phyloP scores from a whole-genome alignment of 2,888 invertebrate species.

The Leptodirus hochenwartii region DNA sequence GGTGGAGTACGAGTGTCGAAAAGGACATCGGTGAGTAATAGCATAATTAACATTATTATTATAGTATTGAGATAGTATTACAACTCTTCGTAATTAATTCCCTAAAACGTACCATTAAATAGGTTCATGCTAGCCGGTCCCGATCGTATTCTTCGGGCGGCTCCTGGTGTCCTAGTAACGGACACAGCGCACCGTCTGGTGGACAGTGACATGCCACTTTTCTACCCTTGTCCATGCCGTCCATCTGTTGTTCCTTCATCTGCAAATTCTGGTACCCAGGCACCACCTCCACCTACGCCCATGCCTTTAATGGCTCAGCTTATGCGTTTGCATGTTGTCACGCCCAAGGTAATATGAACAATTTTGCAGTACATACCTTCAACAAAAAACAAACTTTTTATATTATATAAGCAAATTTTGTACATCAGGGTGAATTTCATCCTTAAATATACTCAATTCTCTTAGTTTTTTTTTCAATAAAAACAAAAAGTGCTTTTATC shows the following conservation, averaged over 20 bases:
- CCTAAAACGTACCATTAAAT: slow-evolving; percentile 7
- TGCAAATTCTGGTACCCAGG: too few species aligned
- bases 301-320: slow-evolving; percentile 55
- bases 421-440: too few species aligned
- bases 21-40: slow-evolving; percentile 52
- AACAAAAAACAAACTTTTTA: too few species aligned
- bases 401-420: too few species aligned
- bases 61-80: not conserved
- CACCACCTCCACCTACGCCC: slow-evolving; percentile 24
- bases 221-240: slow-evolving; percentile 73
- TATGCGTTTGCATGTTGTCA: slow-evolving; percentile 70
- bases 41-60: not conserved
- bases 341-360: slow-evolving; percentile 91
- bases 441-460: too few species aligned
- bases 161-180: slow-evolving; percentile 48
- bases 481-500: too few species aligned
- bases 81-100: not conserved
- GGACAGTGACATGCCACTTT: slow-evolving; percentile 74
- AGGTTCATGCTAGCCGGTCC: slow-evolving; percentile 80
- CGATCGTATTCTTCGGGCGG: slow-evolving; percentile 62
- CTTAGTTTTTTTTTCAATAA: too few species aligned
- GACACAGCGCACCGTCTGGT: slow-evolving; percentile 77
- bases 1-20: slow-evolving; percentile 89
- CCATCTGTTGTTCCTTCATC: too few species aligned
- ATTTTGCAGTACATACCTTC: too few species aligned